Percentiles rank a stretch among this genome's conserved stretches.
Evolutionary conservation across 2,113 vertebrate species (phyloP).

Genomic region (Sceloporus undulatus): DNA sequence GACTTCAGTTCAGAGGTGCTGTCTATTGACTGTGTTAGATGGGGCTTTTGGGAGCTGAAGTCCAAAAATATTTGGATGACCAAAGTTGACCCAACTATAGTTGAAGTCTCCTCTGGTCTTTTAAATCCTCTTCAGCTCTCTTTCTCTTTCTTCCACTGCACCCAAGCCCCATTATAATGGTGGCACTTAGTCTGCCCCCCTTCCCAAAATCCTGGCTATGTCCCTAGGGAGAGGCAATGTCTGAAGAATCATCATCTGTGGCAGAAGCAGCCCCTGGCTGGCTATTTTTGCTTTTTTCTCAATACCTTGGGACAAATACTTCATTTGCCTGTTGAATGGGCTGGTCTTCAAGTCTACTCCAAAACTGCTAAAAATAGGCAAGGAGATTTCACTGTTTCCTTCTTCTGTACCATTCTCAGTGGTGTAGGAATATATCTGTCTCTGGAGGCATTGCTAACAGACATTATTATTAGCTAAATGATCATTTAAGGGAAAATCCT

Average conservation of each 20-base stretch:
- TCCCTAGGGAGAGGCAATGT: too few species aligned
- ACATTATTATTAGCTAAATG: slow-evolving; percentile 30
- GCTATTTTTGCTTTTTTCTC: neutral
- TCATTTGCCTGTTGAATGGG: neutral
- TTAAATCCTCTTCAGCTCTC: too few species aligned
- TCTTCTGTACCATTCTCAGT: fast-evolving
- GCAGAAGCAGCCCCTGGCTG: neutral
- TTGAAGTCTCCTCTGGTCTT: neutral
- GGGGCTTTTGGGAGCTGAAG: too few species aligned
- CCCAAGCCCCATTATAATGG: too few species aligned
- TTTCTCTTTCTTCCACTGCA: too few species aligned
- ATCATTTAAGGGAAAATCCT: slow-evolving; percentile 50
- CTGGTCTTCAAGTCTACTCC: neutral
- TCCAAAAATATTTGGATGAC: neutral
- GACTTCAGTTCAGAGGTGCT: too few species aligned
- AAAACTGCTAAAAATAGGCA: fast-evolving
- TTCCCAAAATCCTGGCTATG: too few species aligned
- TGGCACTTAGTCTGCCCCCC: too few species aligned
- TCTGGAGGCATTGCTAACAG: slow-evolving; percentile 17
- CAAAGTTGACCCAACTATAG: too few species aligned
- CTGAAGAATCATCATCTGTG: neutral
- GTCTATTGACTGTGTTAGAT: too few species aligned
- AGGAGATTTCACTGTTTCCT: fast-evolving
- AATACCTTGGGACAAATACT: neutral
- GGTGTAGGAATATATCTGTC: fast-evolving